Conservation (phyloP, 1,140 invertebrate species). For the Euura lappo region DNA sequence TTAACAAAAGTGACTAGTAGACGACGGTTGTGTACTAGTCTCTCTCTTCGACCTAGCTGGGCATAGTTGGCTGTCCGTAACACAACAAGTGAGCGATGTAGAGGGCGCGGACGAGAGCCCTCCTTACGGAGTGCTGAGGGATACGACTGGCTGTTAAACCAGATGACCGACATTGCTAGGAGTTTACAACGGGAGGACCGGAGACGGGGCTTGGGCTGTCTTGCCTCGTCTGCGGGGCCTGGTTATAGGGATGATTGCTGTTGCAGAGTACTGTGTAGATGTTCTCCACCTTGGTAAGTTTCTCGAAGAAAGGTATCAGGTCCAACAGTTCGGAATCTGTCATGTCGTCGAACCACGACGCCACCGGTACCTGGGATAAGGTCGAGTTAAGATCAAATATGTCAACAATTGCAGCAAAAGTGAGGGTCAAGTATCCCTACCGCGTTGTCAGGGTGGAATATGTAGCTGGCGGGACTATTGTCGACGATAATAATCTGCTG, state of each 20-base stretch:
- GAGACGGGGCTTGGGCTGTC: slow-evolving; percentile 51
- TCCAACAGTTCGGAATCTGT: slow-evolving; percentile 93
- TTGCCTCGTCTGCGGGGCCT: slow-evolving; percentile 45
- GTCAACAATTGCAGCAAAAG: background rate
- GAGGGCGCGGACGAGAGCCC: slow-evolving; percentile 45
- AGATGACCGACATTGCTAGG: slow-evolving; percentile 56
- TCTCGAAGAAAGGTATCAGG: slow-evolving; percentile 95
- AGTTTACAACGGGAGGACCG: slow-evolving; percentile 47
- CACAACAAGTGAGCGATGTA: slow-evolving; percentile 40
- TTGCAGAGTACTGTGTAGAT: slow-evolving; percentile 92
- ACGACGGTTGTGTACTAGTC: background rate
- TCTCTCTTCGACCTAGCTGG: background rate
- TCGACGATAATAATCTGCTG: slow-evolving; percentile 98
- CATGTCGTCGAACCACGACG: slow-evolving; percentile 98
- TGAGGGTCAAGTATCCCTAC: slow-evolving; percentile 67
- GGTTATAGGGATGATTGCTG: slow-evolving; percentile 84
- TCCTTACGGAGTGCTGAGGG: slow-evolving; percentile 51
- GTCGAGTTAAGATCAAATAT: background rate
- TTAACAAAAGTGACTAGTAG: background rate
- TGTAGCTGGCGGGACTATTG: slow-evolving; percentile 99
- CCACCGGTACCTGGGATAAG: slow-evolving; percentile 85
- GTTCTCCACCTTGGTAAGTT: slow-evolving; percentile 91
- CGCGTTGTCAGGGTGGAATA: slow-evolving; percentile 99
- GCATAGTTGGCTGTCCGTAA: slow-evolving; percentile 14
- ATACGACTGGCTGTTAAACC: slow-evolving; percentile 50